phyloP scores from a whole-genome alignment of 2,888 invertebrate species.

The Oxytorus armatus region DNA sequence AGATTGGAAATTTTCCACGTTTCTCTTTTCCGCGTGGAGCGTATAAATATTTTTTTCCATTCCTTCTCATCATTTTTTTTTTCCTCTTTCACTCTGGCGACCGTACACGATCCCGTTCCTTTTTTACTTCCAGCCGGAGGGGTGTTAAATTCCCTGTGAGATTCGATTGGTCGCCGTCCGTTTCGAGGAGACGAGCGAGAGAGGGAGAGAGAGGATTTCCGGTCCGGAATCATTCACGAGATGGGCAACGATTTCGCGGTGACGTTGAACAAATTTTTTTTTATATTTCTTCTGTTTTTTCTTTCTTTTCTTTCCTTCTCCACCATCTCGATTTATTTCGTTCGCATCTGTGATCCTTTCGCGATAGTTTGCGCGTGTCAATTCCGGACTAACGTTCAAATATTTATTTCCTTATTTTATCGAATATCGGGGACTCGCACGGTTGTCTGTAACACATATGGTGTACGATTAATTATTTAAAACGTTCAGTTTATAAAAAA shows the following conservation, averaged over 20 bases:
- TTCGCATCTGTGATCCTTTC: constrained; percentile 13
- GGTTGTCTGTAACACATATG: neutral
- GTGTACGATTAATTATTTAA: constrained; percentile 52
- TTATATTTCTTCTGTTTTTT: too few species aligned
- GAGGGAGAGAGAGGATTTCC: constrained; percentile 78
- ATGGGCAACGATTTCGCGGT: constrained; percentile 61
- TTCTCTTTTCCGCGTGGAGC: too few species aligned
- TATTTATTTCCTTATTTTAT: constrained; percentile 14
- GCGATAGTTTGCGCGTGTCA: constrained; percentile 23
- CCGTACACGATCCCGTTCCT: constrained; percentile 32
- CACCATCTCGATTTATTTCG: constrained; percentile 18
- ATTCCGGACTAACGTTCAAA: neutral
- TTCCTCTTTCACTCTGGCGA: constrained; percentile 22
- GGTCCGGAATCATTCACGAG: constrained; percentile 74
- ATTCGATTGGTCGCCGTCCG: constrained; percentile 82
- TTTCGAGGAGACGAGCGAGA: constrained; percentile 68
- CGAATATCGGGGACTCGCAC: neutral
- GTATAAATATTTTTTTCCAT: constrained; percentile 66
- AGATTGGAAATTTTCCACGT: constrained; percentile 79
- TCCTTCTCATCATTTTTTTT: constrained; percentile 52
- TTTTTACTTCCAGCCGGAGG: constrained; percentile 69
- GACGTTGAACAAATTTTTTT: constrained; percentile 43
- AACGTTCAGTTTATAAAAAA: constrained; percentile 41
- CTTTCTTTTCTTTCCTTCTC: neutral
- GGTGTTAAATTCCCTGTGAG: constrained; percentile 84